Evolutionary conservation across 2,888 invertebrate genomes (phyloP).

Genomic region (Agrochola circellaris): DNA sequence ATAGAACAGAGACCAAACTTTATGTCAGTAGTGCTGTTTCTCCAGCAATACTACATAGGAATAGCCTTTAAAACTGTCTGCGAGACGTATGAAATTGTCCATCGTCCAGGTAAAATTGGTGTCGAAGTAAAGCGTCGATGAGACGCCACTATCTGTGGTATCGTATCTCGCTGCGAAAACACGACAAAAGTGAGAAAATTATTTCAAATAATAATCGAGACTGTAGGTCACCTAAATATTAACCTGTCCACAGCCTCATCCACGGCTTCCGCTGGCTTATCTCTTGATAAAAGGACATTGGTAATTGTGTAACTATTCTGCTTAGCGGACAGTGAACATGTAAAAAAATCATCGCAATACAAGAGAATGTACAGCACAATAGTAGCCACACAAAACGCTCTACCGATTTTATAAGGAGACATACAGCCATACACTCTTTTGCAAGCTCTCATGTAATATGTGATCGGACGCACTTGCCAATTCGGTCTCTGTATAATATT

Average conservation of each 20-base stretch:
- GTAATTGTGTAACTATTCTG: not conserved
- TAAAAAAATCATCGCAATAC: too few relatives aligned
- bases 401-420: not conserved
- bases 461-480: not conserved
- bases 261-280: not conserved
- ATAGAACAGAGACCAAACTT: not conserved
- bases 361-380: not conserved
- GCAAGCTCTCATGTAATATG: not conserved
- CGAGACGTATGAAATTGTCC: not conserved
- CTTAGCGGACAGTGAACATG: not conserved
- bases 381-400: not conserved
- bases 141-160: not conserved
- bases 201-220: not conserved
- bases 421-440: not conserved
- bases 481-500: conserved; percentile 12
- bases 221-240: not conserved
- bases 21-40: not conserved
- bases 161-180: too few relatives aligned
- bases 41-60: too few relatives aligned
- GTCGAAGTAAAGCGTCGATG: not conserved
- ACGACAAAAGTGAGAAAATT: not conserved
- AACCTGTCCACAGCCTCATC: too few relatives aligned
- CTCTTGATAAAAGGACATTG: not conserved
- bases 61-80: not conserved
- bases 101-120: too few relatives aligned